Base-by-base conservation (phyloP, 1,140 invertebrate species). In the Bombus difficillimus region DNA sequence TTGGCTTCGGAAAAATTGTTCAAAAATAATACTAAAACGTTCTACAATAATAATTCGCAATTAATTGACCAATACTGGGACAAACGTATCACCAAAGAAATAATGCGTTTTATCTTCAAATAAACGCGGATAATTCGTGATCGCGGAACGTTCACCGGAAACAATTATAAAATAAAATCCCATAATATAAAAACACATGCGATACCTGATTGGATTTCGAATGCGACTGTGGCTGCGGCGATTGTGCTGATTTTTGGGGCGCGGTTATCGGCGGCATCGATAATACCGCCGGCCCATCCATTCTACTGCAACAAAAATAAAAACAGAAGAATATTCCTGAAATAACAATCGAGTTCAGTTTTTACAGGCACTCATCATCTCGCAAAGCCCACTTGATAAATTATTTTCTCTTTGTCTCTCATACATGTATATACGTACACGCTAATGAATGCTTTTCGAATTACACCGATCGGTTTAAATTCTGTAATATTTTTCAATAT, bases 191-290 rank as follows among this genome's bases (percentile, higher is more conserved):
- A 66, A 43, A 66, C n/a, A 53, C 74, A 57, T 34, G 43, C 47
- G 74, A 81, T 94, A 95, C 94, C 92, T 94, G 93, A 92, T 94
- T 94, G 53, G 93, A 91, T 92, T 94, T 94, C 32, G 93, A 89
- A 74, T 94, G 93, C 39, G 89, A 90, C 89, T 93, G 93, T 28
- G 94, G 83, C 88, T 94, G 93, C 28, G 93, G 87, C 37, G 94
- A 86, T 79, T 92, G 92, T 34, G 91, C 85, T 75, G 93, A 77
- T 91, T 94, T 95, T 77, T 92, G 91, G 39, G 91, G 75, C 77
- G 91, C 76, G 72, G 86, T 90, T 85, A 92, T 75, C 57, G 93
- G 86, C 82, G 92, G 89, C 88, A 94, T 88, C 81, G 94, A 92
- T 80, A 94, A 89, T 86, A 94, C 91, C 81, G 92, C 91, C 32